phyloP scores from a whole-genome alignment of 2,888 invertebrate species.

The Cataglyphis altisquamis region DNA sequence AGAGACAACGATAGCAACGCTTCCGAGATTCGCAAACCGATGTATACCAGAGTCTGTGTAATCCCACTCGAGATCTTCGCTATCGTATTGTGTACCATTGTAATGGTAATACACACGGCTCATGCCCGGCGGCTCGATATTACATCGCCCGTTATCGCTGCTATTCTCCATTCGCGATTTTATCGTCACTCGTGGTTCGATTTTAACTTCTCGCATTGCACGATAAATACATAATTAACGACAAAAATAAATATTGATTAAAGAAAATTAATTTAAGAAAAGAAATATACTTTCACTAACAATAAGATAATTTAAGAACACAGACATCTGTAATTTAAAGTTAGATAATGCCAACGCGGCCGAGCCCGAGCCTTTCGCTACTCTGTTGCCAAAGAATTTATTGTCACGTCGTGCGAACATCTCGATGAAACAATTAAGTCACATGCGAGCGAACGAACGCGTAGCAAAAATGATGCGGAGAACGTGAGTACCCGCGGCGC shows the following conservation, averaged over 20 bases:
- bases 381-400: slow-evolving; percentile 17
- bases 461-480: slow-evolving; percentile 32
- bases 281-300: background rate
- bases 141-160: slow-evolving; percentile 59
- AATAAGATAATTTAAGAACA: slow-evolving; percentile 1
- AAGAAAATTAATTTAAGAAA: background rate
- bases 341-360: slow-evolving; percentile 33
- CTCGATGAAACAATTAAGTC: slow-evolving; percentile 54
- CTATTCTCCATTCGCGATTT: slow-evolving; percentile 51
- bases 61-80: slow-evolving; percentile 76
- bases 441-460: background rate
- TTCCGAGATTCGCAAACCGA: slow-evolving; percentile 22
- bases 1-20: background rate
- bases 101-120: slow-evolving; percentile 83
- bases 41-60: slow-evolving; percentile 49
- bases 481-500: slow-evolving; percentile 49
- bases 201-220: background rate
- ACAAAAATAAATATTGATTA: background rate
- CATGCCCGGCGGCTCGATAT: slow-evolving; percentile 64
- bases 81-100: slow-evolving; percentile 83
- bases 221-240: background rate
- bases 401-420: slow-evolving; percentile 28
- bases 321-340: slow-evolving; percentile 28
- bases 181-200: slow-evolving; percentile 20
- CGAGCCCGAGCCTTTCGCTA: background rate